Evolutionary conservation across 2,113 vertebrate genomes (phyloP), one percentile per base, ranked within the genome.

Genomic region (Marmota flaviventris): DNA sequence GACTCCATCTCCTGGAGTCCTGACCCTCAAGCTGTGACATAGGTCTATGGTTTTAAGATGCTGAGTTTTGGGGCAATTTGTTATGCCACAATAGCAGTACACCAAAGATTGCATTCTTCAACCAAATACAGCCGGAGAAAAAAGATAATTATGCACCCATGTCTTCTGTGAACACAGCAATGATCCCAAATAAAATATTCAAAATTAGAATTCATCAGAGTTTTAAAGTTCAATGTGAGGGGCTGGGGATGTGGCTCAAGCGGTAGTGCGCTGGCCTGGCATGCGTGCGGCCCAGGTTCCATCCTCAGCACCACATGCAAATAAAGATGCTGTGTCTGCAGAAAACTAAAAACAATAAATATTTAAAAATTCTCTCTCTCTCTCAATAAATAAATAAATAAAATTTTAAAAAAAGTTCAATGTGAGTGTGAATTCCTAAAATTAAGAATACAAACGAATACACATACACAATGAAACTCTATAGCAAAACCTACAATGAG

Each of bases 401-500:
- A 39, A 39, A n/a, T n/a, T n/a, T n/a, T n/a, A n/a, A n/a, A n/a
- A 5, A 45, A 45, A 45, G 45, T 45, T 45, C 8, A 45, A 45
- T 45, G 45, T 45, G 45, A 45, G 82, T 76, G 5, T 61, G 20
- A 95, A 69, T 70, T 76, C 13, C 83, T 81, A 65, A 65, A 87
- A 75, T 86, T 75, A 82, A 56, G 37, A 58, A 76, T 56, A 56
- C 37, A 70, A 95, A 51, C 93, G 37, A 77, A 95, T 51, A 11
- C 12, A 91, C 72, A 75, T 4, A 39, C 7, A 12, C 20, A 82
- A 32, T 48, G 48, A 76, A 89, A 22, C 34, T 93, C 2, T 63
- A 22, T 89, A 83, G 32, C 37, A 77, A 83, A 83, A 58, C 20
- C 34, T 67, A 45, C n/a, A 73, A 56, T 29, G 48, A 58, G 32